These are phyloP conservation scores for Embidobia sp. DNA, from an alignment of 2,888 invertebrate species.

Conservation along the genomic window DNA sequence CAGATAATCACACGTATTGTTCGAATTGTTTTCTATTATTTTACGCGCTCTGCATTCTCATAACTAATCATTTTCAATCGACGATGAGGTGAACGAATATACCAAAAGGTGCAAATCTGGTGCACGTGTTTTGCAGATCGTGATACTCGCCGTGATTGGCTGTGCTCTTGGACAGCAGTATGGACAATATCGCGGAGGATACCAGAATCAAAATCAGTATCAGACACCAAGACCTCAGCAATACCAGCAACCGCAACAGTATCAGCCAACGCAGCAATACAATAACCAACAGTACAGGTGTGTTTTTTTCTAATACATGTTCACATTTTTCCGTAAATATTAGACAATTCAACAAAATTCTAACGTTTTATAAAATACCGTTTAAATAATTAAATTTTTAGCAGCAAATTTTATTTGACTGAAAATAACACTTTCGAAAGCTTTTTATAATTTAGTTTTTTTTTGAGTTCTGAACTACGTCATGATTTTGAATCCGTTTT, in stretches of 20 bases:
- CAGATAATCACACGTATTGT: no score
- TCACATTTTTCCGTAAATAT: no score
- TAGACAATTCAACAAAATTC: no score
- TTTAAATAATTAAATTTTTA: no score
- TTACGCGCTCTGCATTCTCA: not conserved
- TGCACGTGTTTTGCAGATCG: conserved; percentile 73
- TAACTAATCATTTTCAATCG: no score
- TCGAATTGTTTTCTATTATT: no score
- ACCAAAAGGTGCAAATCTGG: conserved; percentile 41
- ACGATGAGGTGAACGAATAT: conserved; percentile 23
- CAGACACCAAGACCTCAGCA: conserved; percentile 70
- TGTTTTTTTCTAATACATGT: not conserved
- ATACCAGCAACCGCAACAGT: conserved; percentile 68
- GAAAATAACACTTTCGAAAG: no score
- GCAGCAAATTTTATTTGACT: no score
- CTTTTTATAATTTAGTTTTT: no score
- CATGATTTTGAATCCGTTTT: no score
- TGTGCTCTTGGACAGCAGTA: conserved; percentile 73
- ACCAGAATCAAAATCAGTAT: conserved; percentile 71
- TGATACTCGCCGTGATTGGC: conserved; percentile 71
- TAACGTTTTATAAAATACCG: no score
- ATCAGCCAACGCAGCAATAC: conserved; percentile 63
- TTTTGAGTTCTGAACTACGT: no score
- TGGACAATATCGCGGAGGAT: conserved; percentile 64
- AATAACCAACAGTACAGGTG: conserved; percentile 71